Base-by-base conservation (phyloP, 2,113 vertebrate genomes). In the Chionodraco myersi region DNA sequence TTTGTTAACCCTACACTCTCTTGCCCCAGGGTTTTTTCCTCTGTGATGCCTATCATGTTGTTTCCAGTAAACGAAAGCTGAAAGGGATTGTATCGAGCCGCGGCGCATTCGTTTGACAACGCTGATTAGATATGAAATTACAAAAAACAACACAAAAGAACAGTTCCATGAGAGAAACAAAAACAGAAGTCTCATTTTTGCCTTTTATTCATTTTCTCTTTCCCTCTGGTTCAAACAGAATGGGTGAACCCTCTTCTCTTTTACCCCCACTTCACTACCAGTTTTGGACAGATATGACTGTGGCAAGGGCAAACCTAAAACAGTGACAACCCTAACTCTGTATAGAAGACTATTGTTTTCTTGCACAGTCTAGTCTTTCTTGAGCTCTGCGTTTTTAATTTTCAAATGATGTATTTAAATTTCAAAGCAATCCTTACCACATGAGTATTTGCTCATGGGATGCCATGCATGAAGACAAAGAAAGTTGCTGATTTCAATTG, bases 1-100 rank as follows among this genome's bases (percentile, higher is more conserved):
- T 83, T 82, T 86, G 91, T 92, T 91, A 85, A 87, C 84, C 81
- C 80, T 78, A 83, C 73, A 82, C 88, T 91, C 67, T 76, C 13
- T 56, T 45, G 63, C 91, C 90, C 48, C 21, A 0, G 65, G 91
- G 79, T 26, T 64, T 84, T 76, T 79, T 86, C 88, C 69, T 92
- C 80, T 86, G 90, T 91, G 89, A 94, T 93, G 86, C 91, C 82
- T 94, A 92, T 93, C 88, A 83, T 86, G 71, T 89, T 95, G 94
- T 95, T 95, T 94, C 94, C 90, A 73, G 92, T 95, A 94, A 96
- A 94, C 93, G 93, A 87, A 85, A 84, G 87, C 92, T 93, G 86
- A 92, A 94, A 93, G 87, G 77, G 86, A 88, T 91, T 80, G 80
- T 81, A 87, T 91, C 80, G 91, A 85, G 83, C 83, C 69, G 69